Conservation (phyloP, 1,140 invertebrate species). For the Lineus longissimus region DNA sequence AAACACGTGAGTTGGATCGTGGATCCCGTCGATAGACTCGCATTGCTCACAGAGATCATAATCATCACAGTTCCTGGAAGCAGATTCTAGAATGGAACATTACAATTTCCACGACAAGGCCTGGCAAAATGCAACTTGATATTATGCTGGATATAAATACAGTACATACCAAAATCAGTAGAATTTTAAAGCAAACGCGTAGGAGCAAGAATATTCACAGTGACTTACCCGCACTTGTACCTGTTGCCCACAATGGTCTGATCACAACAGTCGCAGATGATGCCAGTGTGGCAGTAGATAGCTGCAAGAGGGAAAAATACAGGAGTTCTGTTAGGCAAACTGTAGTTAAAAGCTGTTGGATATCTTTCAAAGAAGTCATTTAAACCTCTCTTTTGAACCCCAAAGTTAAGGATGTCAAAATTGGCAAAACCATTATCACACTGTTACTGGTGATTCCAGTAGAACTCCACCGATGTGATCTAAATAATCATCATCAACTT, state of each 20-base stretch:
- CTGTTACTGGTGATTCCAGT: no score
- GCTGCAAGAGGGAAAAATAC: constrained; percentile 26
- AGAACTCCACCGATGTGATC: no score
- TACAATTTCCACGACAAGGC: no score
- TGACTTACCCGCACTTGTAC: constrained; percentile 50
- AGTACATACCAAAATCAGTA: background rate
- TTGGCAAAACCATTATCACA: no score
- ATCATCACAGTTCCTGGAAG: constrained; percentile 43
- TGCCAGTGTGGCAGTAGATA: constrained; percentile 36
- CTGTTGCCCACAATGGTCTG: constrained; percentile 41
- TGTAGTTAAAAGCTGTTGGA: background rate
- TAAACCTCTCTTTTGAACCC: background rate
- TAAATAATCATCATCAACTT: background rate
- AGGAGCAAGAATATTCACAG: background rate
- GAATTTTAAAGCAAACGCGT: background rate
- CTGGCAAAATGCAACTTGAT: background rate
- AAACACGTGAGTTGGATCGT: constrained; percentile 43
- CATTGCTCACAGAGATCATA: constrained; percentile 52
- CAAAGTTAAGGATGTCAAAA: no score
- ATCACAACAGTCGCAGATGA: constrained; percentile 48
- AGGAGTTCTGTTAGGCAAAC: background rate
- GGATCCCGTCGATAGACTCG: constrained; percentile 36
- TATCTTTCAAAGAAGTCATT: background rate
- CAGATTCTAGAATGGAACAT: background rate
- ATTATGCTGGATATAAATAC: background rate